Evolutionary conservation across 2,113 vertebrate genomes (phyloP), one percentile per base, ranked within the genome.

Genomic region (Corythoichthys intestinalis): DNA sequence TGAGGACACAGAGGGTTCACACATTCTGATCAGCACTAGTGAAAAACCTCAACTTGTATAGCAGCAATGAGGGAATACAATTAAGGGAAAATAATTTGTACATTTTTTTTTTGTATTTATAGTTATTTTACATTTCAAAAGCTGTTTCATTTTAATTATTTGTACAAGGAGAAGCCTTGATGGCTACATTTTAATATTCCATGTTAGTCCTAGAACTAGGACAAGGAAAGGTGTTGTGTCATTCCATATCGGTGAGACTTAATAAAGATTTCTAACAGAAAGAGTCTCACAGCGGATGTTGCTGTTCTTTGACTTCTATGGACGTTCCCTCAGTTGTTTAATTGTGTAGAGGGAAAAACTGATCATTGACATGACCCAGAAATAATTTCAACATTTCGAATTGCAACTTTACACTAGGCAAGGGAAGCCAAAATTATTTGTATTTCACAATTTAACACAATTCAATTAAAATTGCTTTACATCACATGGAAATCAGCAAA

Each of bases 141-240:
- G 80, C 89, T 92, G 84, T 95, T 96, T 97, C 92, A 94, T 93
- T 97, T 94, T 94, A 96, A 93, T 90, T 89, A 91, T 93, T 92
- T 98, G 95, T 98, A 97, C 91, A 96, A 95, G 96, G 83, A 93
- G 85, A 89, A 90, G 85, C 92, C 91, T 92, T 95, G 91, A 92
- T 86, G 88, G 93, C 91, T 92, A 89, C 92, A 89, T 92, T 94
- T 92, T 93, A 91, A 91, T 91, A 94, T 89, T 93, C 92, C 77
- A 79, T 85, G 72, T 89, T 84, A 84, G 89, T 92, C 90, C 84
- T 91, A 90, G 41, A 8, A 44, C 41, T 84, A 87, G 92, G 92
- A 93, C 84, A 90, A 75, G 89, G 44, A 75, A 87, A 89, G 66
- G 89, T 90, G 88, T 83, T 87, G 85, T 91, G 86, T 75, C 88